phyloP scores from a whole-genome alignment of 2,113 vertebrate genomes.

The Caranx ignobilis region DNA sequence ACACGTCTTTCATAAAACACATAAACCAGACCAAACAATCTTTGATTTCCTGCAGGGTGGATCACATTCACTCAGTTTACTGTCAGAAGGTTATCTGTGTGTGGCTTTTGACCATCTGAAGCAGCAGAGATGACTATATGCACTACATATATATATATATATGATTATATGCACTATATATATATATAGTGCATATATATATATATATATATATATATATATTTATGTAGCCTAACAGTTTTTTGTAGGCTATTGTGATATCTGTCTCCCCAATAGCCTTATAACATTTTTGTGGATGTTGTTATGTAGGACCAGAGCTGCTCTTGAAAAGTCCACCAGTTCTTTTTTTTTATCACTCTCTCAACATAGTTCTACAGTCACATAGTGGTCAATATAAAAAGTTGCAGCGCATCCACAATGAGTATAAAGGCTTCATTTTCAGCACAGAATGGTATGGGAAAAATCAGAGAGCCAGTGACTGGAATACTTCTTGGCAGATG shows the following conservation, averaged over 20 bases:
- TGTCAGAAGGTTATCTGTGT: background rate
- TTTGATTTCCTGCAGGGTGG: background rate
- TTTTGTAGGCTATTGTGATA: slow-evolving; percentile 45
- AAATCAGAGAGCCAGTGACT: slow-evolving; percentile 42
- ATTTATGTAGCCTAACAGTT: slow-evolving; percentile 15
- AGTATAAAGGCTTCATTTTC: slow-evolving; percentile 47
- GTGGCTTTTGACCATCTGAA: background rate
- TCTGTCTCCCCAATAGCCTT: slow-evolving; percentile 34
- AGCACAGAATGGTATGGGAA: slow-evolving; percentile 33
- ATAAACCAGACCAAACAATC: slow-evolving; percentile 6
- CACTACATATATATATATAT: background rate
- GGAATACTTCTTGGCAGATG: slow-evolving; percentile 70
- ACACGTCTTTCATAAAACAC: background rate
- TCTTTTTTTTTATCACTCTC: slow-evolving; percentile 59
- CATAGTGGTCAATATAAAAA: slow-evolving; percentile 53
- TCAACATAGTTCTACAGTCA: slow-evolving; percentile 55
- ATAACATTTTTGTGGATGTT: slow-evolving; percentile 66
- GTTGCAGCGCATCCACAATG: slow-evolving; percentile 50
- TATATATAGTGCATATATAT: too few species aligned
- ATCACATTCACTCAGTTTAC: background rate
- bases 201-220: background rate
- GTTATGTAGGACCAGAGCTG: slow-evolving; percentile 50
- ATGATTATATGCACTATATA: background rate
- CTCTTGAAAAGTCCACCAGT: slow-evolving; percentile 54
- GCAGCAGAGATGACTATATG: background rate